Evolutionary conservation across 2,888 invertebrate species (phyloP).

Genomic region (Vanessa cardui): DNA sequence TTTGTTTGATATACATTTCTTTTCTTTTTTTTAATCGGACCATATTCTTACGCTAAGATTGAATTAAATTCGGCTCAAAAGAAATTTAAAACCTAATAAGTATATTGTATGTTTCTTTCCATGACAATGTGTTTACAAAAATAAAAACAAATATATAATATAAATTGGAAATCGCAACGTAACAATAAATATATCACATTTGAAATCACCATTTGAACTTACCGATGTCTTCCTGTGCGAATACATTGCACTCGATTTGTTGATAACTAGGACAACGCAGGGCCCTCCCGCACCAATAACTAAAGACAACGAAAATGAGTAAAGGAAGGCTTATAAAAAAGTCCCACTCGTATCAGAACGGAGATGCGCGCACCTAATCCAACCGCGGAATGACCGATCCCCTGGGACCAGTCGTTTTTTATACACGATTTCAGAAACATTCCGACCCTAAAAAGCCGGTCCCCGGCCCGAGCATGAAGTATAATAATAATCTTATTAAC

Average conservation of each 20-base stretch:
- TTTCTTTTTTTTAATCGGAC: not conserved
- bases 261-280: constrained; percentile 20
- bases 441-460: constrained; percentile 78
- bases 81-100: no score
- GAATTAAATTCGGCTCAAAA: no score
- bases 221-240: constrained; percentile 38
- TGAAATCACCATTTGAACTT: constrained; percentile 29
- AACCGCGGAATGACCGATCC: constrained; percentile 77
- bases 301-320: constrained; percentile 35
- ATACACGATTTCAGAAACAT: constrained; percentile 79
- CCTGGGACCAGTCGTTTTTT: constrained; percentile 76
- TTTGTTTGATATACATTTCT: not conserved
- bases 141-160: not conserved
- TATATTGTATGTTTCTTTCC: no score
- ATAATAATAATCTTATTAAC: constrained; percentile 82
- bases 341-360: constrained; percentile 49
- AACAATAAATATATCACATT: constrained; percentile 1
- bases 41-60: not conserved
- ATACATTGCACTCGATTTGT: constrained; percentile 40
- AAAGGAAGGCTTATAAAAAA: constrained; percentile 23
- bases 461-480: constrained; percentile 71
- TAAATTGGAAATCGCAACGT: constrained; percentile 20
- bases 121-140: not conserved
- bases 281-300: constrained; percentile 34
- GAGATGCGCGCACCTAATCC: constrained; percentile 74